Evolutionary conservation across 2,113 vertebrate genomes (phyloP).

Genomic region (Phrynosoma blainvillii): DNA sequence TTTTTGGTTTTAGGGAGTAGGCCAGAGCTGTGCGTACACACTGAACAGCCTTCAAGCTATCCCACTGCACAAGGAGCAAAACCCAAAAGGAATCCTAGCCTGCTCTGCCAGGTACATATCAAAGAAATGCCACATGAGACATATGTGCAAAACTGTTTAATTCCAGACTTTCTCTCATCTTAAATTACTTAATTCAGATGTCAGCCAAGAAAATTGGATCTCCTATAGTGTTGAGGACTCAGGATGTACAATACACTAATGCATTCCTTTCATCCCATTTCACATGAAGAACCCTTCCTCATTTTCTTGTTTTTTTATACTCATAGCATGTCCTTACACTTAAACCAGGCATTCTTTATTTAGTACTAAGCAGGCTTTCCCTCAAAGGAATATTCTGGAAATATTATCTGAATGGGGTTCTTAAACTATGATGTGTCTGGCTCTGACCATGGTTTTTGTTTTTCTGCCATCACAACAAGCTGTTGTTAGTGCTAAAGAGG

Average conservation of each 20-base stretch:
- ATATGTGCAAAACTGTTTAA: background rate
- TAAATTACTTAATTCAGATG: background rate
- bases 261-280: background rate
- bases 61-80: too few species aligned
- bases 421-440: background rate
- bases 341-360: background rate
- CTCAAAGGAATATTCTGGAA: background rate
- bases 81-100: background rate
- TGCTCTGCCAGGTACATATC: too few species aligned
- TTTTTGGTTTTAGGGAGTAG: too few species aligned
- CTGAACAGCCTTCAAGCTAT: too few species aligned
- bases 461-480: background rate
- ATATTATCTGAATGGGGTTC: background rate
- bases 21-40: too few species aligned
- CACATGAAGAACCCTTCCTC: background rate
- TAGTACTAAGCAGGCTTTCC: background rate
- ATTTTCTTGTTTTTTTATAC: background rate
- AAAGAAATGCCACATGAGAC: background rate
- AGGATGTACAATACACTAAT: background rate
- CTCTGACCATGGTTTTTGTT: background rate
- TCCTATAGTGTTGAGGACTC: background rate
- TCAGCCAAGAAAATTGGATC: background rate
- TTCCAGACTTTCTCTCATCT: background rate
- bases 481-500: background rate
- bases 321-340: background rate